These are phyloP conservation scores for Glaucomys volans DNA, from an alignment of 2,113 vertebrate species.

Conservation along the genomic window DNA sequence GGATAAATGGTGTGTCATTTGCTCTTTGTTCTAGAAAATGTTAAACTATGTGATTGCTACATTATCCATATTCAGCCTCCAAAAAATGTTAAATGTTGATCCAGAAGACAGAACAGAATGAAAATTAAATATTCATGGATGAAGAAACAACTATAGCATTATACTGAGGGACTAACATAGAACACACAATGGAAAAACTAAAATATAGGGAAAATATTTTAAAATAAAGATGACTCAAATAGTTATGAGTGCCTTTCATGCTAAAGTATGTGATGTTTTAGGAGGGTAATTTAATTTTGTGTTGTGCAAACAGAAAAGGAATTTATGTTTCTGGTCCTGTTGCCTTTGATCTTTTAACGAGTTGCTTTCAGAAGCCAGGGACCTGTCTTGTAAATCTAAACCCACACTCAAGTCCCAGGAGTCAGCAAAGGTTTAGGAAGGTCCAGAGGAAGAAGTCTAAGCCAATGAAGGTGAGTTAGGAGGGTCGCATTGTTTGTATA, in stretches of 20 bases:
- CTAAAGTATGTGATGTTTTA: neutral
- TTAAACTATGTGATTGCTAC: constrained; percentile 15
- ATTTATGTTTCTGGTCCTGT: neutral
- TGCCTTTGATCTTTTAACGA: neutral
- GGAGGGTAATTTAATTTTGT: neutral
- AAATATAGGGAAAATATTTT: neutral
- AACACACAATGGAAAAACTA: neutral
- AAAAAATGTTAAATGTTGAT: constrained; percentile 44
- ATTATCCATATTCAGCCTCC: neutral
- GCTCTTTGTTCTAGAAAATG: constrained; percentile 20
- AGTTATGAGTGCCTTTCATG: neutral
- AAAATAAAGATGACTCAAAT: neutral
- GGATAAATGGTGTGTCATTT: constrained; percentile 33
- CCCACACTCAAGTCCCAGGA: neutral
- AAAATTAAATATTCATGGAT: constrained; percentile 18
- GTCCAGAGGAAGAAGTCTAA: neutral
- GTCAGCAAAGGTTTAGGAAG: neutral
- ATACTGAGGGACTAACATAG: neutral
- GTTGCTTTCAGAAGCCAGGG: neutral
- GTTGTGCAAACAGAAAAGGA: neutral
- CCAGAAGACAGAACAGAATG: neutral
- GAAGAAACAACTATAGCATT: neutral
- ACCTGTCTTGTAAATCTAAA: neutral
- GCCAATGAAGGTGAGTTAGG: neutral
- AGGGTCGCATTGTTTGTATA: neutral